Base-by-base conservation (phyloP, 2,797 vertebrate genomes). In the Gobio occitaniae region DNA sequence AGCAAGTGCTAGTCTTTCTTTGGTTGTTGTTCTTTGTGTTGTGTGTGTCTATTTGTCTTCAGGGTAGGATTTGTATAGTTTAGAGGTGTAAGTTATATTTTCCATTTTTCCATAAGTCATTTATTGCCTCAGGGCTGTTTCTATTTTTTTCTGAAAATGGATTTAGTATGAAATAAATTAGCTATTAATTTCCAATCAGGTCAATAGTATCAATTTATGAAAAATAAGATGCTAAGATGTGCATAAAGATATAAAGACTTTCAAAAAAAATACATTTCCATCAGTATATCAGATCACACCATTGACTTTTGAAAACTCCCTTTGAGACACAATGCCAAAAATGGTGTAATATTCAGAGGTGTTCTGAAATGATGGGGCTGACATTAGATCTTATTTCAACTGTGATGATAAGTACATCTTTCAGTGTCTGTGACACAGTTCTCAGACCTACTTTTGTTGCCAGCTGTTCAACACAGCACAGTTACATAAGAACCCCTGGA, bases 381-480 rank as follows among this genome's bases (percentile, higher is more conserved):
- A 48, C 9, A 19, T 44, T 3, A 15, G 29, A 68, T 52, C 1
- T 19, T 52, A 32, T 61, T 69, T 68, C 17, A 25, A 44, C 70
- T 59, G 11, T 78, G 4, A 16, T 78, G 4, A 16, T 15, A 48
- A 78, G 21, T 61, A 83, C 48, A n/a, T 38, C 10, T 77, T 54
- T 32, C 2, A 32, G 13, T 17, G 19, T 78, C 63, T 70, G 66
- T 78, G 52, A 84, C 36, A 76, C 74, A 56, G 48, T 59, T 78
- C 11, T 7, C 69, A 59, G 52, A 56, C 65, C 63, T 68, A 78
- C 75, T 47, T 69, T 25, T 48, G 50, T 36, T 29, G 50, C 74
- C 83, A 78, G 83, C 38, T 84, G 65, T 84, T 48, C 41, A 13
- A n/a, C 25, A 78, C 15, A 56, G 61, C 36, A 32, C 32, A 68